Percentiles rank a stretch among this genome's conserved stretches.
These are phyloP conservation scores for Anisognathus igniventris DNA, from an alignment of 2,797 vertebrate genomes.

Conservation along the genomic window DNA sequence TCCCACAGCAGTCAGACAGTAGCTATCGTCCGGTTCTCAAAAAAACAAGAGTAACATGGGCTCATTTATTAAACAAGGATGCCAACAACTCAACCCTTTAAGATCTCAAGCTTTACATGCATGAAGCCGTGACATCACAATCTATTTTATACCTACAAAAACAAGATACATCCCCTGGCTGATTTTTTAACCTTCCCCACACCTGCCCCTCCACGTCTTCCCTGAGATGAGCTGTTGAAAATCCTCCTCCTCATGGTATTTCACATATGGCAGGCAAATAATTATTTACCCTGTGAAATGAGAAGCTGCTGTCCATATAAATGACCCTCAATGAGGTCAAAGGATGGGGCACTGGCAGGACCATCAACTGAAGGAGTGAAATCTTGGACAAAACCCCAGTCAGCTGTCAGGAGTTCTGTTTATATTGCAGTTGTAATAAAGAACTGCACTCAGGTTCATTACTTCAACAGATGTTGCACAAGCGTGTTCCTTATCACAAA, in stretches of 20 bases:
- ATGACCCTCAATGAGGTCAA: not conserved
- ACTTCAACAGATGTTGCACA: not conserved
- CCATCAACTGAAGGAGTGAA: not conserved
- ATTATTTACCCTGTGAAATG: not conserved
- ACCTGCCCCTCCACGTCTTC: slow-evolving; percentile 20
- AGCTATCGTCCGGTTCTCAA: not conserved
- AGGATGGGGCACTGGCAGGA: not conserved
- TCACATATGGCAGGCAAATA: not conserved
- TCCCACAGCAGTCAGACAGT: not conserved
- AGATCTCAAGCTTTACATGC: not conserved
- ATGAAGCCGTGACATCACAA: not conserved
- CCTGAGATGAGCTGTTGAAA: slow-evolving; percentile 36
- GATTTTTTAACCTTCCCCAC: not conserved
- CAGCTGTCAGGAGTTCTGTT: not conserved
- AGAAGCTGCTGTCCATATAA: not conserved
- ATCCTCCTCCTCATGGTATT: not conserved
- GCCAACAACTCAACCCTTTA: not conserved
- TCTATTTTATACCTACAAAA: slow-evolving; percentile 44
- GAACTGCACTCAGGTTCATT: not conserved
- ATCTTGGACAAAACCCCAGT: not conserved
- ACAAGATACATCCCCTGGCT: not conserved
- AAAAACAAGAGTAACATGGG: not conserved
- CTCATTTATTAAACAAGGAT: not conserved
- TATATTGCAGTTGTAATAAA: not conserved
- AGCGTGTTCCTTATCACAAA: not conserved